Evolutionary conservation across 1,140 invertebrate genomes (phyloP).

Genomic region (Apolygus lucorum): DNA sequence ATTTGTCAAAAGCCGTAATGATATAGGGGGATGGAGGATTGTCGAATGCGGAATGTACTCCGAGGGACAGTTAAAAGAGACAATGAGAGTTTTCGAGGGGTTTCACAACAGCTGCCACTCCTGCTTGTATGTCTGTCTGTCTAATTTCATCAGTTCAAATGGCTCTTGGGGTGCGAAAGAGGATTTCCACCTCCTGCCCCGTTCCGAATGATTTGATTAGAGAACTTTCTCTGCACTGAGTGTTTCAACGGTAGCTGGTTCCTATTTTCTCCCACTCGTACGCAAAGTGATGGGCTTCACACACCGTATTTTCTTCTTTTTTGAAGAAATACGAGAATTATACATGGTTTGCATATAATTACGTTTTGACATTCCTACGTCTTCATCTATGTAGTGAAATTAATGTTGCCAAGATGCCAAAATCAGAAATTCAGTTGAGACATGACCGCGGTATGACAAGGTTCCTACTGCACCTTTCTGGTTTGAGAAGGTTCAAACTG

Average conservation of each 20-base stretch:
- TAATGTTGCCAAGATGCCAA: too few relatives aligned
- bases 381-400: too few relatives aligned
- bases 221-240: conserved; percentile 1
- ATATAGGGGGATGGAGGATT: conserved; percentile 1
- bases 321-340: too few relatives aligned
- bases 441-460: too few relatives aligned
- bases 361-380: too few relatives aligned
- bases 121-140: conserved; percentile 10
- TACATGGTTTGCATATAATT: too few relatives aligned
- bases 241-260: background rate
- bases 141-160: conserved; percentile 11
- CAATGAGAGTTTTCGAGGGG: conserved; percentile 9
- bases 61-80: conserved; percentile 9
- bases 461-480: too few relatives aligned
- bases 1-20: conserved; percentile 7
- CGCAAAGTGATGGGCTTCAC: too few relatives aligned
- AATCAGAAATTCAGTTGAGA: too few relatives aligned
- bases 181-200: background rate
- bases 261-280: background rate
- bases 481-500: too few relatives aligned
- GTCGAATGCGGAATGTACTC: background rate
- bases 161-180: conserved; percentile 1
- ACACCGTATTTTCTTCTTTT: too few relatives aligned
- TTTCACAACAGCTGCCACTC: conserved; percentile 15
- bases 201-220: conserved; percentile 2